Base-by-base conservation (phyloP, 2,113 vertebrate species). In the Parus major region DNA sequence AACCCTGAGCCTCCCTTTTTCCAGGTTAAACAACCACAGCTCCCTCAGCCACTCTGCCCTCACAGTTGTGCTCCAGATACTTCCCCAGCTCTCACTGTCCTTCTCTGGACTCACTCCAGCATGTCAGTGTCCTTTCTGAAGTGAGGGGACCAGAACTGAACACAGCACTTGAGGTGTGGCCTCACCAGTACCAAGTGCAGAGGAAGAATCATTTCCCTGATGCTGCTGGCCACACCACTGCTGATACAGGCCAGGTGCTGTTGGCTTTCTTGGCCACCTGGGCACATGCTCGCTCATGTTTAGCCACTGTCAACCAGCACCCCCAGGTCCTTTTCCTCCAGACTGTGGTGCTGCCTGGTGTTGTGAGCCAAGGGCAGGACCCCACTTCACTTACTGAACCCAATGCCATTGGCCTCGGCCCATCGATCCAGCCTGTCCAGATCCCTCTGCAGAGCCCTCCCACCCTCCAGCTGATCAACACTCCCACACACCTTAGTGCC, bases 341-440 rank as follows among this genome's bases (percentile, higher is more conserved):
- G 13, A 20, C n/a, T 63, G 29, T 47, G 59, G 28, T 18, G 7
- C 52, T 75, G 35, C 35, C 36, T 35, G 25, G 20, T 33, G 53
- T 11, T 36, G 42, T 44, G 57, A 64, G 28, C 5, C 19, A 50
- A 64, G 36, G 11, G 12, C 27, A 44, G 56, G 27, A 44, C 6
- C 2, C 4, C 35, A 46, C 39, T 61, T 27, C 4, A 14, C 47
- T 42, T 50, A 15, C 5, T 66, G 71, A 76, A 42, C 16, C 10
- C 29, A 41, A 44, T 4, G 6, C 35, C 22, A 4, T 0, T 13
- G 39, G 28, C 46, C 46, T 50, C 0, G 0, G 21, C 18, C 14
- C 39, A 36, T 11, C 1, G 2, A 27, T 24, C 39, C 75, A 73
- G 20, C 33, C 55, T 56, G 23, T 18, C 13, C 61, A 29, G 31